Evolutionary conservation across 2,888 invertebrate species (phyloP).

Genomic region (Cenopis cana): DNA sequence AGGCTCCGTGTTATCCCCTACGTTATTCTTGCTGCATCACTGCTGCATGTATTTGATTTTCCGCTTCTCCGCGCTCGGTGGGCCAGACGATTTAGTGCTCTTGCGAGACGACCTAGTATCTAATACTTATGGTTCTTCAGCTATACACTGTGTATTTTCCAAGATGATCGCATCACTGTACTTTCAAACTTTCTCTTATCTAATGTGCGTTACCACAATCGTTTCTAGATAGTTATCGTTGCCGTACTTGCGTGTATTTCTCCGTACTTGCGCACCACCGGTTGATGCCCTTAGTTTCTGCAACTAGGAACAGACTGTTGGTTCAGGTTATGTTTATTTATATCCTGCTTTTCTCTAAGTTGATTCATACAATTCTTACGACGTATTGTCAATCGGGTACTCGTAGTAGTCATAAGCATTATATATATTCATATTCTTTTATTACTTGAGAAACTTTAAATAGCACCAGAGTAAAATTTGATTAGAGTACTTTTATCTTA

Average conservation of each 20-base stretch:
- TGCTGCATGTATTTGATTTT: conserved; percentile 6
- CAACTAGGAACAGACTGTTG: background rate
- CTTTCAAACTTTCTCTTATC: conserved; percentile 55
- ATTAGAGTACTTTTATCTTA: too few relatives aligned
- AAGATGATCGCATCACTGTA: conserved; percentile 46
- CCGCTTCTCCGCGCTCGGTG: background rate
- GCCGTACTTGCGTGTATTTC: conserved; percentile 13
- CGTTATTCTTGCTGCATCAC: conserved; percentile 1
- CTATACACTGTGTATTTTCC: conserved; percentile 28
- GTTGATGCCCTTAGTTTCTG: background rate
- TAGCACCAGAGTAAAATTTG: background rate
- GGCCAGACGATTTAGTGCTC: background rate
- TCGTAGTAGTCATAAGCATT: too few relatives aligned
- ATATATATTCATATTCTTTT: too few relatives aligned
- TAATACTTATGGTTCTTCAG: background rate
- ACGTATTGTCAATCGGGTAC: background rate
- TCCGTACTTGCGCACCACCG: background rate
- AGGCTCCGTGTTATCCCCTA: background rate
- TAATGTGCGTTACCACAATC: conserved; percentile 49
- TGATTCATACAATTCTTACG: background rate
- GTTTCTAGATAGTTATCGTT: conserved; percentile 39
- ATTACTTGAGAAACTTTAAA: background rate
- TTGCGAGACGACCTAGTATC: conserved; percentile 1
- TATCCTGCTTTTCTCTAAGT: background rate
- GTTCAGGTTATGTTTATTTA: background rate